Evolutionary conservation across 1,140 invertebrate species (phyloP).

Genomic region (Streblospio benedicti): DNA sequence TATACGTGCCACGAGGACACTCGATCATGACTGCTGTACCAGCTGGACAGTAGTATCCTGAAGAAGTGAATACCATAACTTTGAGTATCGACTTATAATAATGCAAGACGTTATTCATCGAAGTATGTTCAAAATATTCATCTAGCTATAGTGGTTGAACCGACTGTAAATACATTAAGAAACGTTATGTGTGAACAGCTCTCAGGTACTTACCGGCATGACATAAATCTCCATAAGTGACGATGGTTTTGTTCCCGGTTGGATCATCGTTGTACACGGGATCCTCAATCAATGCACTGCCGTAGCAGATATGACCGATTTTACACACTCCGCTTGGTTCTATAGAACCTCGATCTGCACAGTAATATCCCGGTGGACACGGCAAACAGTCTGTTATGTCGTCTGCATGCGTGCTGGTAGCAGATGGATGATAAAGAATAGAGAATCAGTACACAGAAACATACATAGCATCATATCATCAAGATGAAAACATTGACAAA

Average conservation of each 20-base stretch:
- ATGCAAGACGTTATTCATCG: not conserved
- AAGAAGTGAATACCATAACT: not conserved
- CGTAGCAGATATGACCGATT: conserved; percentile 41
- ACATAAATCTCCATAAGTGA: conserved; percentile 38
- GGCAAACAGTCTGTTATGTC: conserved; percentile 29
- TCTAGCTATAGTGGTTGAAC: not conserved
- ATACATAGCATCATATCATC: too few relatives aligned
- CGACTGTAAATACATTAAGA: not conserved
- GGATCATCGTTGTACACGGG: conserved; percentile 40
- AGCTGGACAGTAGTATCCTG: conserved; percentile 33
- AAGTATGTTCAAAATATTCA: too few relatives aligned
- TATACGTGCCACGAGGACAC: conserved; percentile 39
- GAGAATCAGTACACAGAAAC: not conserved
- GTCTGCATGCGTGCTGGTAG: conserved; percentile 29
- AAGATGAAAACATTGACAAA: too few relatives aligned
- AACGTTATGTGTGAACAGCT: not conserved
- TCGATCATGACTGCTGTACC: conserved; percentile 33
- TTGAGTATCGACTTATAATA: too few relatives aligned
- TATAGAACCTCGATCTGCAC: conserved; percentile 30
- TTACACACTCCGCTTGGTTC: conserved; percentile 33
- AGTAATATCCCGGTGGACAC: conserved; percentile 37
- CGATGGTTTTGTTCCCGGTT: conserved; percentile 32
- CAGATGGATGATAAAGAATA: not conserved
- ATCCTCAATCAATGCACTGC: conserved; percentile 28
- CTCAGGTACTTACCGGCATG: conserved; percentile 17